phyloP scores from a whole-genome alignment of 1,140 invertebrate genomes.

The Leucophenga varia region DNA sequence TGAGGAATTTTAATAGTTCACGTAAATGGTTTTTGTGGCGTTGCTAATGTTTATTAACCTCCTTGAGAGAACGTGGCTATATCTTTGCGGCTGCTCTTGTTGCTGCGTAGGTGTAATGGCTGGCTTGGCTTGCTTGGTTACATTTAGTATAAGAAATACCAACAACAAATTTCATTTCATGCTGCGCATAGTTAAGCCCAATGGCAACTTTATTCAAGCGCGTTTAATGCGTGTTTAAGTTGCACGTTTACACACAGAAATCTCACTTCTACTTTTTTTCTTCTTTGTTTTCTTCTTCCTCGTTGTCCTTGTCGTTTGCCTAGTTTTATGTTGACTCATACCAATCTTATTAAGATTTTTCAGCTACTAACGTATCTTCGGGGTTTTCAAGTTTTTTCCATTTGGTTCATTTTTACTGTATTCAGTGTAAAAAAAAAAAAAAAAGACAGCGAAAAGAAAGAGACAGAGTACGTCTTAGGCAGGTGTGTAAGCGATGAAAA shows the following conservation, averaged over 20 bases:
- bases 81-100: background rate
- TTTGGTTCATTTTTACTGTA: slow-evolving; percentile 4
- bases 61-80: slow-evolving; percentile 25
- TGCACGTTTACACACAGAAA: slow-evolving; percentile 53
- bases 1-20: slow-evolving; percentile 49
- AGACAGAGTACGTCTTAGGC: too few relatives aligned
- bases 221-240: slow-evolving; percentile 52
- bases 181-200: background rate
- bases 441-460: too few relatives aligned
- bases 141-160: background rate
- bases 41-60: slow-evolving; percentile 53
- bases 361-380: slow-evolving; percentile 10
- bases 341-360: slow-evolving; percentile 6
- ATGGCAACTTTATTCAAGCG: slow-evolving; percentile 26
- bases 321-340: background rate
- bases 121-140: slow-evolving; percentile 18
- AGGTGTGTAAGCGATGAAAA: slow-evolving; percentile 28
- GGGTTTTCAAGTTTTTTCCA: slow-evolving; percentile 8
- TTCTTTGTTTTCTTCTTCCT: slow-evolving; percentile 7
- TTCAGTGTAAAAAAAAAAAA: slow-evolving; percentile 14
- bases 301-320: background rate
- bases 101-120: slow-evolving; percentile 7
- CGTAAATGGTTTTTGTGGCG: slow-evolving; percentile 51
- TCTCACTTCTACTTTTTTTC: too few relatives aligned
- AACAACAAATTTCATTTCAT: background rate